These are phyloP conservation scores for Littorina saxatilis DNA, from an alignment of 1,140 invertebrate genomes.

Conservation along the genomic window DNA sequence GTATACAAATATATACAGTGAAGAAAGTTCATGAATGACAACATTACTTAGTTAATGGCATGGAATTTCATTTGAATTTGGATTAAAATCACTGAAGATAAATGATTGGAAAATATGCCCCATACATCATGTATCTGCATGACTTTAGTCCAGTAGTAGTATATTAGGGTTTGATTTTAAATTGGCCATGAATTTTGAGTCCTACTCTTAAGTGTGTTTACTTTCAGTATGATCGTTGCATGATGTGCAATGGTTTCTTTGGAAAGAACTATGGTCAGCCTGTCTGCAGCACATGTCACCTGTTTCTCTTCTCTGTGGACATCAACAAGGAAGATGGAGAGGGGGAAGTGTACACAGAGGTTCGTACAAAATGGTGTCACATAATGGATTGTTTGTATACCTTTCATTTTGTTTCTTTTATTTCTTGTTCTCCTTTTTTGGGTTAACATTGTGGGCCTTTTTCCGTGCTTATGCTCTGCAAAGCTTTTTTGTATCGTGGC, in stretches of 20 bases:
- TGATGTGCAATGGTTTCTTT: constrained; percentile 93
- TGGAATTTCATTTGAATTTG: too few species aligned
- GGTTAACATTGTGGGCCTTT: not conserved
- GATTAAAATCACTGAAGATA: too few species aligned
- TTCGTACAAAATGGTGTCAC: constrained; percentile 36
- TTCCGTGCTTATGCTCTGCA: too few species aligned
- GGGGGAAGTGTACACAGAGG: constrained; percentile 66
- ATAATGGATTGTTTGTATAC: too few species aligned
- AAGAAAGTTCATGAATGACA: too few species aligned
- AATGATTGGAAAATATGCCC: not conserved
- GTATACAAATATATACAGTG: too few species aligned
- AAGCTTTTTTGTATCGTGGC: too few species aligned
- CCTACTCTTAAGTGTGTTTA: not conserved
- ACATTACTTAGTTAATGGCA: too few species aligned
- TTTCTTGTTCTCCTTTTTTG: not conserved
- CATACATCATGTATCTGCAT: not conserved
- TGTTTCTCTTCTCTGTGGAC: constrained; percentile 91
- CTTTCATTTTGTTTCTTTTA: too few species aligned
- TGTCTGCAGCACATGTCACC: constrained; percentile 93
- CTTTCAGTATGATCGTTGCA: constrained; percentile 79
- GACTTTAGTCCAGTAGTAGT: too few species aligned
- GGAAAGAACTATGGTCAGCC: constrained; percentile 93
- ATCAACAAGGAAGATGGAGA: constrained; percentile 77
- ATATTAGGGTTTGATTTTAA: too few species aligned
- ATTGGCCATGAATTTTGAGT: too few species aligned